Evolutionary conservation across 92 coral and sea anemone species (phyloP).

Genomic region (Palythoa heliodiscus): DNA sequence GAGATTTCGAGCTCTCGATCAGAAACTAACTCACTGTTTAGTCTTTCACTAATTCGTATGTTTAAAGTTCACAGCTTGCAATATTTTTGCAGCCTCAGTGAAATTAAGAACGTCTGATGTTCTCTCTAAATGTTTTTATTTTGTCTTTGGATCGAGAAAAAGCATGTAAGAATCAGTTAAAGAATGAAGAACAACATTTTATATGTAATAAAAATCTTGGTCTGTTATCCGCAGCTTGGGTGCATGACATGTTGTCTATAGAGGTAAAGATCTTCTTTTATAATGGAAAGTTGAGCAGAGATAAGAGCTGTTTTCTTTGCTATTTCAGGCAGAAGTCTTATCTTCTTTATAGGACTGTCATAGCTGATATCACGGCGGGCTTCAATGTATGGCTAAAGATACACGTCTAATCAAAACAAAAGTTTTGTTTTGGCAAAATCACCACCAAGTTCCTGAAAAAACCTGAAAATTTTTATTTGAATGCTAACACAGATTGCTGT

Average conservation of each 20-base stretch:
- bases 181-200: not conserved
- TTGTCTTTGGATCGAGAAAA: not conserved
- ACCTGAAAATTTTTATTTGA: not conserved
- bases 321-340: slow-evolving; percentile 30
- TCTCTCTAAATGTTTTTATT: not conserved
- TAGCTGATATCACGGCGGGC: slow-evolving; percentile 6
- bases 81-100: not conserved
- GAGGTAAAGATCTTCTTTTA: not conserved
- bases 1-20: not conserved
- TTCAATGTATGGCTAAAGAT: not conserved
- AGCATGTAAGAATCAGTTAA: not conserved
- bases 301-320: slow-evolving; percentile 43
- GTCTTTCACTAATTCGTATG: slow-evolving; percentile 1
- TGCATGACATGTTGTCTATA: not conserved
- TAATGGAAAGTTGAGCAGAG: slow-evolving; percentile 28
- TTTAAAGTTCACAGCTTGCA: slow-evolving; percentile 7
- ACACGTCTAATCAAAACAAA: slow-evolving; percentile 24
- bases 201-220: not conserved
- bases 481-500: not conserved
- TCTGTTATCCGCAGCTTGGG: not conserved
- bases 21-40: slow-evolving; percentile 1
- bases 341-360: slow-evolving; percentile 28
- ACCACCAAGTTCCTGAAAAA: not conserved
- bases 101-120: not conserved
- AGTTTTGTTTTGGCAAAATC: slow-evolving; percentile 14